Percentiles rank a stretch among this genome's conserved stretches.
Evolutionary conservation across 1,140 invertebrate species (phyloP).

Genomic region (Cephus cinctus): DNA sequence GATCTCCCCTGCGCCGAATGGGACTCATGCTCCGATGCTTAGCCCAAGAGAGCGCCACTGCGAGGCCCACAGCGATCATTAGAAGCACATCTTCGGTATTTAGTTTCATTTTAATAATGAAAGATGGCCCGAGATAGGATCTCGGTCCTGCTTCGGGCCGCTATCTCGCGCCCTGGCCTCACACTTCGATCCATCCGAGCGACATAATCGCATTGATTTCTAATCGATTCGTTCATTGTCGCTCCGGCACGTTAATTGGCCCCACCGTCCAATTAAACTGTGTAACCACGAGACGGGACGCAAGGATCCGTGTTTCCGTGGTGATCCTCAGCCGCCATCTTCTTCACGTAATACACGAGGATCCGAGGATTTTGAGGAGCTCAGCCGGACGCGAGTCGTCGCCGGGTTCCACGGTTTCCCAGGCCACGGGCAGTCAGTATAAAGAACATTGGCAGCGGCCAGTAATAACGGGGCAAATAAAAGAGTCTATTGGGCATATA

Average conservation of each 20-base stretch:
- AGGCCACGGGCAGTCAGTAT: no score
- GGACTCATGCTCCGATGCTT: no score
- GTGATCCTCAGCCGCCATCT: no score
- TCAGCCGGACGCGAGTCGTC: no score
- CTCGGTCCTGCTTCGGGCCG: conserved; percentile 18
- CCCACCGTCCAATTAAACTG: conserved; percentile 32
- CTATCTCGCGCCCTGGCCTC: conserved; percentile 26
- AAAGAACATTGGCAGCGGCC: no score
- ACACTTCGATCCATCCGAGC: conserved; percentile 31
- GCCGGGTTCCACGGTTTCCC: no score
- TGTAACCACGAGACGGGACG: not conserved
- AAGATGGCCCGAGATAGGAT: conserved; percentile 47
- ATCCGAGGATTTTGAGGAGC: no score
- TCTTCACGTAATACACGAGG: no score
- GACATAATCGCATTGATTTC: conserved; percentile 48
- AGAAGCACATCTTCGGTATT: conserved; percentile 43
- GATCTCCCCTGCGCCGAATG: not conserved
- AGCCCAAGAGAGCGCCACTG: conserved; percentile 40
- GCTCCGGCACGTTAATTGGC: conserved; percentile 44
- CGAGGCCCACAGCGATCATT: conserved; percentile 26
- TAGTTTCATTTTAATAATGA: conserved; percentile 52
- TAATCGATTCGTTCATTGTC: conserved; percentile 50
- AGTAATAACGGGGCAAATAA: conserved; percentile 5
- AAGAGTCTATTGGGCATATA: not conserved
- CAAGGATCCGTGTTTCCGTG: not conserved